Evolutionary conservation across 2,888 invertebrate genomes (phyloP).

Genomic region (Seira musarum): DNA sequence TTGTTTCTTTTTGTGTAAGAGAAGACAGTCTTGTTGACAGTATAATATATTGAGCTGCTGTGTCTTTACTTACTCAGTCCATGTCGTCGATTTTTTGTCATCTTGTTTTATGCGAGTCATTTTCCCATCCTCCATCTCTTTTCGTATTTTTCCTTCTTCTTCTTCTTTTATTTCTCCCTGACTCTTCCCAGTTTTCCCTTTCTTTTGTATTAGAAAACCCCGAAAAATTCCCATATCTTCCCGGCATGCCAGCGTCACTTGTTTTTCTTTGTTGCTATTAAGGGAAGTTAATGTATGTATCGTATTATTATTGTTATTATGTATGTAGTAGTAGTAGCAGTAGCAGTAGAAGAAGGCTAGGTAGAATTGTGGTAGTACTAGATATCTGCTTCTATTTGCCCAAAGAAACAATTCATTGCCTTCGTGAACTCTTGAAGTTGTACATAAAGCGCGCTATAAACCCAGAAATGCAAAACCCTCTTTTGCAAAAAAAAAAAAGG

Average conservation of each 20-base stretch:
- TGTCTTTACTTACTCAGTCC: conserved; percentile 66
- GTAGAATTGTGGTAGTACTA: too few relatives aligned
- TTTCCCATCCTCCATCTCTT: conserved; percentile 59
- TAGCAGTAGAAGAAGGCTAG: too few relatives aligned
- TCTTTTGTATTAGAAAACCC: conserved; percentile 29
- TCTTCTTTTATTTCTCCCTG: conserved; percentile 41
- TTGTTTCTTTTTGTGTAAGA: conserved; percentile 67
- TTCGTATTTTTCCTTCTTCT: conserved; percentile 30
- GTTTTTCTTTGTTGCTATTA: conserved; percentile 38
- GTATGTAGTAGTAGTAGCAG: too few relatives aligned
- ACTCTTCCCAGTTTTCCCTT: conserved; percentile 31
- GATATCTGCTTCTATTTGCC: neutral
- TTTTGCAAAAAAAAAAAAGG: neutral
- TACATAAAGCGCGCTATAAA: neutral
- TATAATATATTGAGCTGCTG: conserved; percentile 68
- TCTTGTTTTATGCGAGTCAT: conserved; percentile 67
- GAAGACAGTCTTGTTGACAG: conserved; percentile 67
- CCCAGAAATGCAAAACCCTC: neutral
- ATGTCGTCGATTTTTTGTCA: conserved; percentile 66
- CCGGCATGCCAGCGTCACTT: conserved; percentile 15
- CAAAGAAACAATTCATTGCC: conserved; percentile 6
- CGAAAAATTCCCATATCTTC: conserved; percentile 35
- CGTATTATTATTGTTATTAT: conserved; percentile 19
- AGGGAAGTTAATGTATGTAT: conserved; percentile 39
- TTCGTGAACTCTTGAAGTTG: neutral